These are phyloP conservation scores for Ptyas mucosa DNA, from an alignment of 2,113 vertebrate genomes.

Conservation along the genomic window DNA sequence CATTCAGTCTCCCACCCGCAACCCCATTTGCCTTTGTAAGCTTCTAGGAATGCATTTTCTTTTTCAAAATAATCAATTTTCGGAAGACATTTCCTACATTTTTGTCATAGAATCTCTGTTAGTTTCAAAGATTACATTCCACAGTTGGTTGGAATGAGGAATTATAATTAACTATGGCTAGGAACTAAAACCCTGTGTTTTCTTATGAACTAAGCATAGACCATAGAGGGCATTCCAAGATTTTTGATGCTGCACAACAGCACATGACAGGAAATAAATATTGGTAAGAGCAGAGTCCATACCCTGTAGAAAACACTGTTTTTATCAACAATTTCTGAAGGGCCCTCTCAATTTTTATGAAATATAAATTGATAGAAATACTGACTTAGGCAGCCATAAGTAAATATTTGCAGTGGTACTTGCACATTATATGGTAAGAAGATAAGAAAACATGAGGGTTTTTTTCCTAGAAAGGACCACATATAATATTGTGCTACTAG, in stretches of 20 bases:
- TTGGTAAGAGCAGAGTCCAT: not conserved
- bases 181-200: not conserved
- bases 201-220: not conserved
- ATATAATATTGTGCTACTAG: not conserved
- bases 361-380: not conserved
- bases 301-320: not conserved
- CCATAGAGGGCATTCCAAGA: not conserved
- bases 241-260: not conserved
- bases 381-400: not conserved
- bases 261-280: not conserved
- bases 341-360: not conserved
- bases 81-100: not conserved
- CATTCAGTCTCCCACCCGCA: not conserved
- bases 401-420: not conserved
- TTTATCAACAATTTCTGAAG: not conserved
- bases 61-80: not conserved
- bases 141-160: not conserved
- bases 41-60: not conserved
- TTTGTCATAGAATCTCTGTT: not conserved
- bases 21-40: not conserved
- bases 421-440: not conserved
- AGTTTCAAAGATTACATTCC: not conserved
- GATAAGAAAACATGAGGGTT: not conserved
- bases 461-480: not conserved
- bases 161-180: not conserved